Evolutionary conservation across 2,888 invertebrate species (phyloP), one percentile per base, ranked within the genome.

Genomic region (Julus scanicus): DNA sequence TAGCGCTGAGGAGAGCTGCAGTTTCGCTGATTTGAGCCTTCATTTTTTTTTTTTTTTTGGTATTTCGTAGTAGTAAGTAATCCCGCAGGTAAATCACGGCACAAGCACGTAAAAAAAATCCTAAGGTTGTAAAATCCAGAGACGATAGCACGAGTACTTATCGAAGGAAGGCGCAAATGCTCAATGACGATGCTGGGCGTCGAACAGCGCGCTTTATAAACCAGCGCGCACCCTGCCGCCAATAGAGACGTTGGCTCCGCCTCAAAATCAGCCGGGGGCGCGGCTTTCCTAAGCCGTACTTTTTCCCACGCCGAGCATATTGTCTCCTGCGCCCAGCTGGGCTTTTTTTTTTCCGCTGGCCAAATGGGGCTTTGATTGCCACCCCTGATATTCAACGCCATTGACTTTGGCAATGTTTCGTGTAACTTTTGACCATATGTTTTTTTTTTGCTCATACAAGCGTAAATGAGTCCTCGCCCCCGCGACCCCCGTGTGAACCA

Each of bases 1-100:
- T 71, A 15, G 87, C 87, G 39, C 63, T 37, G 2, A 87, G 9
- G 2, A 87, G 39, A 0, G 87, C 87, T n/a, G 87, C 63, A 2
- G 87, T 44, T 39, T 87, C 63, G 37, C 44, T 71, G 17, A 63
- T 37, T 39, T 87, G 87, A 29, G 87, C 87, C 57, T 87, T 87
- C 87, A 87, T 87, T 57, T 57, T 87, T n/a, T 0, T 13, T 83
- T 83, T 83, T 83, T 83, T 39, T 83, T 39, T 3, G 37, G n/a
- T 71, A n/a, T 11, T 15, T n/a, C n/a, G 63, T n/a, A 15, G 63
- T 20, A 71, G 29, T 44, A 83, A 29, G 39, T 37, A 84, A 84
- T 84, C 44, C 39, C n/a, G 84, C 20, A 37, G 84, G n/a, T 39
- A 53, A 53, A 84, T 84, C 40, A 84, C 84, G 6, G 39, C 84